phyloP scores from a whole-genome alignment of 2,797 vertebrate genomes.

The Tiaroga cobitis region DNA sequence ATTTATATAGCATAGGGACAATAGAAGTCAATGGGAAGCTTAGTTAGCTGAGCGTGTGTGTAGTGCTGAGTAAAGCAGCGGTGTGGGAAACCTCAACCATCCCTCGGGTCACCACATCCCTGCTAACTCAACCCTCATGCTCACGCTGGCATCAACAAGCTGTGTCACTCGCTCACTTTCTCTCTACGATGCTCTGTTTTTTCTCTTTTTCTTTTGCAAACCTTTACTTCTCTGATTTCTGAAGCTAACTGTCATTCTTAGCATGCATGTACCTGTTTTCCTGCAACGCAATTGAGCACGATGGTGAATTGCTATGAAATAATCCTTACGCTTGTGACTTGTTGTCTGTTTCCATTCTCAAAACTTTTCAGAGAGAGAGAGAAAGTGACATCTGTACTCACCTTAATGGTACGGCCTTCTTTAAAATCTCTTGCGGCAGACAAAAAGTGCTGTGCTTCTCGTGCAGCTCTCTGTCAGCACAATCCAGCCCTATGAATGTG shows the following conservation, averaged over 20 bases:
- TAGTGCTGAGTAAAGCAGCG: constrained; percentile 34
- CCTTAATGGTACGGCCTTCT: neutral
- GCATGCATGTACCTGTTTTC: neutral
- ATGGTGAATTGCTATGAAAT: neutral
- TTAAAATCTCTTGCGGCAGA: neutral
- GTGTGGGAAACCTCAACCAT: constrained; percentile 50
- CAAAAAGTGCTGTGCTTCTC: neutral
- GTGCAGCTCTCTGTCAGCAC: constrained; percentile 19
- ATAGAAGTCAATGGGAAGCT: constrained; percentile 15
- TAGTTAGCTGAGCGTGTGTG: constrained; percentile 16
- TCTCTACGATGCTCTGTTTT: neutral
- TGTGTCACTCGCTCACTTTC: neutral
- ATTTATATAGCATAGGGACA: constrained; percentile 27
- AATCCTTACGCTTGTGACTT: neutral
- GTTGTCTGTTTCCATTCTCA: neutral
- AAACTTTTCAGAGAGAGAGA: constrained; percentile 9
- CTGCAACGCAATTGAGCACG: neutral
- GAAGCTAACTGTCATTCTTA: neutral
- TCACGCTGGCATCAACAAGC: constrained; percentile 10
- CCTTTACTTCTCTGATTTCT: neutral
- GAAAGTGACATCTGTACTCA: constrained; percentile 3
- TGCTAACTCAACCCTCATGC: constrained; percentile 42
- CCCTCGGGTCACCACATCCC: constrained; percentile 36
- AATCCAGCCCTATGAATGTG: constrained; percentile 22
- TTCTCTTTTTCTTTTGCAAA: neutral